Evolutionary conservation across 2,888 invertebrate species (phyloP), one percentile per base, ranked within the genome.

Genomic region (Acleris holmiana): DNA sequence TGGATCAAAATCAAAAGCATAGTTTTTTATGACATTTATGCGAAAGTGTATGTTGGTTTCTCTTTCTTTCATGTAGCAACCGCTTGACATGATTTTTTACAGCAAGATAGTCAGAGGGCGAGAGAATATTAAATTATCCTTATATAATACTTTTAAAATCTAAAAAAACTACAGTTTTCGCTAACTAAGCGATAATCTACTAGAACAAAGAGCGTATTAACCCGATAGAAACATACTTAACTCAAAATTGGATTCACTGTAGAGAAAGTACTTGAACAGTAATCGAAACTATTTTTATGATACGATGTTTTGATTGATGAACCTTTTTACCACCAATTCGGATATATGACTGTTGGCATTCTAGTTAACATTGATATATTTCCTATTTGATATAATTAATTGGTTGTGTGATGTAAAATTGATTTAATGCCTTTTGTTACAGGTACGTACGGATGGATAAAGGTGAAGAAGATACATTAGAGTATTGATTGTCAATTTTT

Each of bases 221-320:
- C 2, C 35, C 13, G 13, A 13, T 3, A 35, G 35, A 35, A 35
- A 35, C 35, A 35, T 13, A 29, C 35, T 35, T 29, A 29, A 29
- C 29, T 29, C 29, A 29, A 35, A 29, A 35, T 35, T 35, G 35
- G 13, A 35, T 35, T 35, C 35, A 35, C 13, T 70, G 29, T 29
- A 82, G 87, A 86, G 88, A 89, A 89, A 88, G 89, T 87, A 77
- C 13, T 35, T 13, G 13, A 1, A 74, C 70, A 71, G 69, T 77
- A 82, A 86, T 84, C 80, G 80, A 81, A 79, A 35, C 35, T 80
- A 82, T 78, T 79, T 78, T 78, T 72, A 74, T 72, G 60, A 71
- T 63, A 67, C 75, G 74, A 72, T 78, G 75, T 76, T 77, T 83
- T 87, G 80, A 84, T 81, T 80, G 81, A 84, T 83, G 78, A 80